Base-by-base conservation (phyloP, 2,888 invertebrate species). In the Apoda limacodes region DNA sequence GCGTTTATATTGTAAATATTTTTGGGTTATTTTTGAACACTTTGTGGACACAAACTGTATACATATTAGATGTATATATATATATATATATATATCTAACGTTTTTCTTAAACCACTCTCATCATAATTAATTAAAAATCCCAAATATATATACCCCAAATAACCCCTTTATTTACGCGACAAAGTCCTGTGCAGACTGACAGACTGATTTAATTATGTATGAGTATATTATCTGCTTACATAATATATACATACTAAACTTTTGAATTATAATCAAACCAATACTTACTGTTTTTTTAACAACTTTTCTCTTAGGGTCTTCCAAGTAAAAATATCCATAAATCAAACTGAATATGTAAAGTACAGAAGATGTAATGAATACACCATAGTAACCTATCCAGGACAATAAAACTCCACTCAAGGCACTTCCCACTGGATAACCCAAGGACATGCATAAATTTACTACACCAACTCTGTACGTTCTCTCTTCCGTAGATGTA, bases 391-490 rank as follows among this genome's bases (percentile, higher is more conserved):
- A 93, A 0, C 92, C 91, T 25, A 91, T 85, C 74, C 86, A 76
- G 48, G 71, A 80, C 28, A 86, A 51, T 34, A 95, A 66, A 4
- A 93, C 82, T 1, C 95, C 95, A 44, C 93, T 93, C 9, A 92
- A 69, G 1, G 93, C 92, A 71, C 93, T 89, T 1, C 95, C 95
- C 6, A 94, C 83, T 1, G 95, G 93, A 28, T 92, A 89, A 1
- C 95, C 93, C 11, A 95, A 71, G 1, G 93, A 92, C 55, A 92
- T 88, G 63, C 92, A 93, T 11, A 94, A 85, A 62, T 95, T 95
- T 28, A 93, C 88, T 30, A 95, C 86, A 4, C 93, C 93, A 21
- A 95, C 90, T 45, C 95, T 80, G 11, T 92, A 78, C 0, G 95
- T 95, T 44, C 94, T 83, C 28, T 88, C 88, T 55, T 93, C 89